Base-by-base conservation (phyloP, 2,797 vertebrate genomes). In the Danio jaintianensis region DNA sequence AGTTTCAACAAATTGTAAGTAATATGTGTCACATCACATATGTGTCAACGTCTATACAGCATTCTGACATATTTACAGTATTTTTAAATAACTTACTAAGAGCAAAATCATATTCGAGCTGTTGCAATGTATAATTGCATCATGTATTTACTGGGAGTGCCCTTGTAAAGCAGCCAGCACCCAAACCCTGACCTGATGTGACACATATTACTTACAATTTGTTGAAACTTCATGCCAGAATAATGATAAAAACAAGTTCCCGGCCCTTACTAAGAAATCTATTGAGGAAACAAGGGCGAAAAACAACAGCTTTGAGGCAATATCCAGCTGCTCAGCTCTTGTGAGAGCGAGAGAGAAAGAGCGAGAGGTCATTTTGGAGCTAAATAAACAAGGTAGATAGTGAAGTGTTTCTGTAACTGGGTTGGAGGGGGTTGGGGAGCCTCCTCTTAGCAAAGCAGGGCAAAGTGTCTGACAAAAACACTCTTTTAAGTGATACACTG, bases 221-320 rank as follows among this genome's bases (percentile, higher is more conserved):
- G 42, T 61, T 73, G 72, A 79, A 48, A 78, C 80, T 85, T 77
- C 69, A 85, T 85, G 82, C 82, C 75, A 77, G 53, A 81, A 83
- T 76, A 80, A 69, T 63, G 75, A 58, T 75, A 74, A 66, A 83
- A 87, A 84, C 69, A 56, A 86, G 74, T 83, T 83, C 79, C 50
- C 75, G 73, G 18, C 72, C 73, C 82, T 81, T 83, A 82, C 88
- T 84, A 63, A 74, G 71, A 86, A 75, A 71, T 55, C 68, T 71
- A 68, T 73, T 84, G 83, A 83, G 85, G 83, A 85, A 77, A 85
- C 36, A 79, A 79, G 52, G n/a, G 68, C 79, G 75, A 56, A 75
- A 69, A 75, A 78, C 61, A 55, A 83, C 81, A 68, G 75, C 83
- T 88, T 86, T 88, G 84, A 84, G 69, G 58, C 63, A 72, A 62